Evolutionary conservation across 2,113 vertebrate species (phyloP).

Genomic region (Equus quagga): DNA sequence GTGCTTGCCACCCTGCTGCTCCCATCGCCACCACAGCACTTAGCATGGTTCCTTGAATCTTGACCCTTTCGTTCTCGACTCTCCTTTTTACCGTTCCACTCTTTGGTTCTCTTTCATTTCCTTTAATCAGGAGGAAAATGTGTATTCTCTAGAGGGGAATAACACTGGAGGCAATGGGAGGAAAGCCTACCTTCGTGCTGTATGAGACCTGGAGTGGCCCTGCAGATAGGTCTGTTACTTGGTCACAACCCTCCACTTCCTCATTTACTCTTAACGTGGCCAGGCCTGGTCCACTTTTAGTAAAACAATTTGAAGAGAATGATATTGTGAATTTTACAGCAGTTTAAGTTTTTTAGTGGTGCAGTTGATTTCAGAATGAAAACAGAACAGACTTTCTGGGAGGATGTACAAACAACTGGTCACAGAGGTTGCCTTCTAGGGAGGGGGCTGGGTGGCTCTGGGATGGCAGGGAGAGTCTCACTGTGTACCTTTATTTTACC

Average conservation of each 20-base stretch:
- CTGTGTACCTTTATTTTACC: neutral
- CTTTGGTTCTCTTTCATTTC: neutral
- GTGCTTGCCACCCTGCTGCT: neutral
- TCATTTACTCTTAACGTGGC: neutral
- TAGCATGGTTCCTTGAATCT: neutral
- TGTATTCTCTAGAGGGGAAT: neutral
- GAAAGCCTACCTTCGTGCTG: neutral
- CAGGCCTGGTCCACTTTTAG: neutral
- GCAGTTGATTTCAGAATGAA: constrained; percentile 30
- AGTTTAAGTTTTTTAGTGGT: neutral
- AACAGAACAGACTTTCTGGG: neutral
- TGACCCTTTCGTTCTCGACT: neutral
- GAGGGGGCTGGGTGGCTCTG: neutral
- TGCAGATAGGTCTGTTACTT: neutral
- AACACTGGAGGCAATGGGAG: neutral
- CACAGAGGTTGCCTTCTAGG: neutral
- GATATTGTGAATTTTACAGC: neutral
- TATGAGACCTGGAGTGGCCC: neutral
- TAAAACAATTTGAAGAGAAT: neutral
- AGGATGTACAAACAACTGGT: constrained; percentile 33
- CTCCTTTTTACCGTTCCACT: neutral
- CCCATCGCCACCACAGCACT: neutral
- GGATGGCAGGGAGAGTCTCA: neutral
- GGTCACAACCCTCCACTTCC: neutral
- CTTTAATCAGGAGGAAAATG: constrained; percentile 4